Evolutionary conservation across 2,888 invertebrate genomes (phyloP), one percentile per base, ranked within the genome.

Genomic region (Drosophila macrospina): DNA sequence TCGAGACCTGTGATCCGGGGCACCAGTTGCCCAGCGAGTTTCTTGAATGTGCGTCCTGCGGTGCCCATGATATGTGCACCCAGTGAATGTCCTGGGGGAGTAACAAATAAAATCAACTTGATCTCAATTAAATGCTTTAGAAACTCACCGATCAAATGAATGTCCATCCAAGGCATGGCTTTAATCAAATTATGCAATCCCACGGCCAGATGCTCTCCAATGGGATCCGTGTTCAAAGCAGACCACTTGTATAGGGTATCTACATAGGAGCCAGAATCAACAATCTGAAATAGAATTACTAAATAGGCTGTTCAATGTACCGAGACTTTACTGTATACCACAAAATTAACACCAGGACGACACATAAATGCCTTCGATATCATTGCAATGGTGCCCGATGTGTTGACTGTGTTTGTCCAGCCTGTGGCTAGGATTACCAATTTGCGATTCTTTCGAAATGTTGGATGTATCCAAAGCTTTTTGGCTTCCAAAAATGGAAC

Each of bases 211-310:
- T 79, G 73, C 50, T 87, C 78, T 0, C 91, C 91, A 48, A 91
- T 88, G n/a, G 83, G 80, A 64, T 91, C 90, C 1, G 91, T 91
- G 50, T 91, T 91, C 2, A 91, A 64, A 0, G 91, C 91, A 0
- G 91, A 87, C 91, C 91, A 91, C 48, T 89, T 90, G 66, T 91
- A 91, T 1, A 91, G 55, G 0, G 91, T 91, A 57, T 91, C 90
- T 13, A 91, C 87, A 61, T 86, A 91, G 28, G 66, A 75, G 30
- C 88, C 89, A 0, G 86, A 81, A 67, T 91, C 91, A 3, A 91
- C 81, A 44, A 87, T 89, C 91, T 92, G 34, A 0, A 48, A 45
- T 8, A 0, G 2, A 15, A 28, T 4, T n/a, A 8, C 6, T 47
- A 11, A 41, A 30, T 8, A 1, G 0, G 5, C 8, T 20, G 6